Evolutionary conservation across 2,888 invertebrate species (phyloP), one percentile per base, ranked within the genome.

Genomic region (Lacanobia oleracea): DNA sequence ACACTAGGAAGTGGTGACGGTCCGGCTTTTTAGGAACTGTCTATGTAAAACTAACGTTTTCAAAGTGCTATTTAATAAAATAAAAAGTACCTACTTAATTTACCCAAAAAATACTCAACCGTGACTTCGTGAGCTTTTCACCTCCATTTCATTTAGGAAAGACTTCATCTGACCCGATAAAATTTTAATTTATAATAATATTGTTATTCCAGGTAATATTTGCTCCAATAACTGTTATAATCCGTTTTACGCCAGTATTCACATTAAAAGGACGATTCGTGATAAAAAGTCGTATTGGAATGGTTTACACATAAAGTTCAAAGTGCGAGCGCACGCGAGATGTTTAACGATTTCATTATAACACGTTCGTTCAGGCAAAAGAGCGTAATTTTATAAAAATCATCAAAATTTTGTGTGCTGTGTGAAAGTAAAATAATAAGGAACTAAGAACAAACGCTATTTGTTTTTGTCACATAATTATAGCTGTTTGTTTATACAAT

Each of bases 271-370:
- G 48, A 72, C 50, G 21, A 60, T 79, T 72, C 72, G 67, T 74
- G 75, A 71, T 67, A 60, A 69, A n/a, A 85, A 60, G 53, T 77
- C 14, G 62, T 61, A 67, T 74, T 51, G 40, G 50, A 68, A 63
- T 67, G 67, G 51, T 81, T 85, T 59, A 79, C 76, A 73, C 60
- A 6, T 45, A 43, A 51, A 50, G 57, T 62, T 37, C 68, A 75
- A 77, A 83, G 51, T 76, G 64, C 14, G 45, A 51, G 57, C 43
- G 76, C 72, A 85, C 76, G 79, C 71, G 72, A 48, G 37, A 14
- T 83, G 75, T 83, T 72, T 81, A 78, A 45, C 69, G 72, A 77
- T 65, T 64, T 77, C 37, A 72, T 71, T 76, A 67, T 50, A 67
- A 21, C 45, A 16, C 23, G 33, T 69, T 37, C 57, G 53, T 53